Evolutionary conservation across 2,888 invertebrate species (phyloP).

Genomic region (Mesochorus sp.): DNA sequence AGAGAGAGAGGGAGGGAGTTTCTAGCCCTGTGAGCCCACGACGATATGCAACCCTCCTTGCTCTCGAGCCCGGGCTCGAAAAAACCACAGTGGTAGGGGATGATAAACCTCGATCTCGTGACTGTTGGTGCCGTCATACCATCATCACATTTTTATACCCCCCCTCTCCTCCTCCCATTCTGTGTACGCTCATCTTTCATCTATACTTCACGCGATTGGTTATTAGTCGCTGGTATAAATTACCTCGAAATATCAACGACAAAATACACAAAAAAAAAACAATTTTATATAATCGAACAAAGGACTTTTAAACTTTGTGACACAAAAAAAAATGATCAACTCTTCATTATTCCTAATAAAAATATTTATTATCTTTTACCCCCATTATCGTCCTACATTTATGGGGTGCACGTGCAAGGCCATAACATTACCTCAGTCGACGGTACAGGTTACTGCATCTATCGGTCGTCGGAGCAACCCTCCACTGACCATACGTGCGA

Average conservation of each 20-base stretch:
- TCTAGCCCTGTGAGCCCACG: conserved; percentile 32
- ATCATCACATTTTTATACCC: conserved; percentile 49
- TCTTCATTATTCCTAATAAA: background rate
- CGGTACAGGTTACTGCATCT: conserved; percentile 71
- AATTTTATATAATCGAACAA: too few relatives aligned
- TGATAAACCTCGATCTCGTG: conserved; percentile 73
- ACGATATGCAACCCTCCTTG: conserved; percentile 36
- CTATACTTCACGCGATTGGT: conserved; percentile 16
- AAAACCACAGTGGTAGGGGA: conserved; percentile 12
- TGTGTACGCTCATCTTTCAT: background rate
- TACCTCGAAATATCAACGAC: background rate
- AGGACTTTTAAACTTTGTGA: too few relatives aligned
- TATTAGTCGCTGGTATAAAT: background rate
- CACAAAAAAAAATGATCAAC: too few relatives aligned
- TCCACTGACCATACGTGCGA: conserved; percentile 68
- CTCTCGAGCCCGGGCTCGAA: conserved; percentile 8
- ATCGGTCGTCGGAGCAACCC: conserved; percentile 68
- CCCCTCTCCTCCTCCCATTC: too few relatives aligned
- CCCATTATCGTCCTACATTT: background rate
- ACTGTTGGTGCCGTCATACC: conserved; percentile 72
- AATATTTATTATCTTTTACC: background rate
- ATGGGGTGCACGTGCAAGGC: background rate
- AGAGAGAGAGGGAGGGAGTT: conserved; percentile 1
- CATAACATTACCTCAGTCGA: conserved; percentile 20
- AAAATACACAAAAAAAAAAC: too few relatives aligned